Conservation (phyloP, 1,140 invertebrate genomes). For the Brachionus sp. region DNA sequence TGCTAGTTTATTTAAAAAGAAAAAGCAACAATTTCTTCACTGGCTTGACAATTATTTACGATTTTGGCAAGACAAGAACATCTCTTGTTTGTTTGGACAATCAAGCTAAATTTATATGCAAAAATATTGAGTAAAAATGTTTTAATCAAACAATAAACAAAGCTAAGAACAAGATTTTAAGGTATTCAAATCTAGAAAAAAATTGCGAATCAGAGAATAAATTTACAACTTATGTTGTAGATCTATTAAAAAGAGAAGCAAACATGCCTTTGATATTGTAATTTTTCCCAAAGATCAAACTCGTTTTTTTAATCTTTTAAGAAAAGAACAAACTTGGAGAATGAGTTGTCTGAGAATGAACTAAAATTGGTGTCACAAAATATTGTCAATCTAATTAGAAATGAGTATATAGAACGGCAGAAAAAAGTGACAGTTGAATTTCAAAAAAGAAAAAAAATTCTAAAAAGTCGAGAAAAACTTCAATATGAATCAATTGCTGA, state of each 20-base stretch:
- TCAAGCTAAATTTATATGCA: conserved; percentile 1
- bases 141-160: neutral
- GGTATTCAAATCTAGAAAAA: neutral
- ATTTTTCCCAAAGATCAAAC: neutral
- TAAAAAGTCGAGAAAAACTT: conserved; percentile 16
- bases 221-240: neutral
- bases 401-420: conserved; percentile 23
- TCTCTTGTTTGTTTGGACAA: neutral
- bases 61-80: neutral
- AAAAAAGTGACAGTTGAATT: conserved; percentile 13
- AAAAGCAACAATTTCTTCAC: neutral
- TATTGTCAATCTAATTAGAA: neutral
- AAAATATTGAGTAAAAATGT: conserved; percentile 4
- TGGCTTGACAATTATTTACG: neutral
- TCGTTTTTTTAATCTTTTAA: neutral
- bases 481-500: neutral
- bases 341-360: neutral
- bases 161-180: neutral
- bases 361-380: neutral
- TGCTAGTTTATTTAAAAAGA: neutral
- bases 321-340: neutral
- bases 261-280: conserved; percentile 11
- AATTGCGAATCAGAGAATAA: neutral
- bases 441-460: neutral
- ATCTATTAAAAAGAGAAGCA: neutral